Evolutionary conservation across 2,888 invertebrate species (phyloP).

Genomic region (Antheraea assamensis): DNA sequence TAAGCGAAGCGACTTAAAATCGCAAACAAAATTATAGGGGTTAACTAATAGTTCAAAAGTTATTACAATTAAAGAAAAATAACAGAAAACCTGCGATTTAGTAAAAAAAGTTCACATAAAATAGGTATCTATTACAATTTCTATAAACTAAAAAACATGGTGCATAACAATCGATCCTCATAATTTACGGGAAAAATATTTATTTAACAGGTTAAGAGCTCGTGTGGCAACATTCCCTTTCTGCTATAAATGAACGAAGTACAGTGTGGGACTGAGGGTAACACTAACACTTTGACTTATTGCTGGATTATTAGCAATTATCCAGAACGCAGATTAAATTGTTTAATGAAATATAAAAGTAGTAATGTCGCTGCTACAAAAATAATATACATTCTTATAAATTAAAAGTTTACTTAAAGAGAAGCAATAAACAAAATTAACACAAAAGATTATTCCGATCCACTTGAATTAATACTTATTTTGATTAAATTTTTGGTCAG

Average conservation of each 20-base stretch:
- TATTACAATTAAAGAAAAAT: too few species aligned
- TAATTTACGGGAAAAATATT: background rate
- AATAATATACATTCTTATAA: background rate
- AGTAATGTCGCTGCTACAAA: too few species aligned
- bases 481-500: background rate
- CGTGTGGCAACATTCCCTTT: constrained; percentile 4
- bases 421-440: too few species aligned
- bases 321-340: background rate
- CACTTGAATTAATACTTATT: background rate
- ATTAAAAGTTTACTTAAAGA: too few species aligned
- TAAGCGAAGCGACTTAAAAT: too few species aligned
- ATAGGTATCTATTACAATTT: background rate
- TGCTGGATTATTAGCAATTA: background rate
- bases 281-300: too few species aligned
- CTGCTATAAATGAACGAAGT: constrained; percentile 1
- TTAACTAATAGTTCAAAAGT: too few species aligned
- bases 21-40: too few species aligned
- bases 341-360: background rate
- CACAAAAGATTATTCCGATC: background rate
- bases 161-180: background rate
- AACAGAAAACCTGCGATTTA: too few species aligned
- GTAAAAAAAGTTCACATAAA: background rate
- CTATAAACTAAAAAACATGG: background rate
- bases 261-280: background rate
- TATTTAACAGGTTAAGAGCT: constrained; percentile 5